phyloP scores from a whole-genome alignment of 2,888 invertebrate genomes.

The Doris montereyensis region DNA sequence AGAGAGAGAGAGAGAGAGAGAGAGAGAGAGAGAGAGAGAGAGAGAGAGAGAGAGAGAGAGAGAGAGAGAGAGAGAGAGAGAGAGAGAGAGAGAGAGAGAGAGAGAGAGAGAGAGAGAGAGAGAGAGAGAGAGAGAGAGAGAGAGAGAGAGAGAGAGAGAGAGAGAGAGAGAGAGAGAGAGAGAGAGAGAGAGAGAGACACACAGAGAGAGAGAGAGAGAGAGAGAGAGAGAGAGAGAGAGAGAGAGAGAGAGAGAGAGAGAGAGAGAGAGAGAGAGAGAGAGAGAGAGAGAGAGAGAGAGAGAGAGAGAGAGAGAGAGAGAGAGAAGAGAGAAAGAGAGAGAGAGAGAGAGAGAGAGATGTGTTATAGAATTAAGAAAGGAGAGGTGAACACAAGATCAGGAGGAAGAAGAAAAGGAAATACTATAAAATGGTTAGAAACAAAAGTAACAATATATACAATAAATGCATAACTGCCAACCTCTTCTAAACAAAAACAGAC shows the following conservation, averaged over 20 bases:
- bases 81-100: background rate
- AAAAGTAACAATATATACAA: conserved; percentile 78
- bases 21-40: background rate
- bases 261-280: background rate
- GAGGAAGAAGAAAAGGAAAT: conserved; percentile 78
- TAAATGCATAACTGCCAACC: no score
- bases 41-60: background rate
- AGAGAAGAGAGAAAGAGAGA: conserved; percentile 4
- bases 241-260: conserved; percentile 12
- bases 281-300: background rate
- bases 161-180: background rate
- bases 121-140: background rate
- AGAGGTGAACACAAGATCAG: conserved; percentile 77
- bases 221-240: background rate
- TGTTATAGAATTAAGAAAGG: conserved; percentile 73
- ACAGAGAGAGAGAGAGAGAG: background rate
- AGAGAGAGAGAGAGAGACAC: background rate
- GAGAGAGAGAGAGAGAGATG: background rate
- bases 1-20: background rate
- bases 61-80: background rate
- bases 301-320: background rate
- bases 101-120: background rate
- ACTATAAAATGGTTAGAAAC: conserved; percentile 80
- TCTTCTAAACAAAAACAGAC: no score
- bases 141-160: background rate